phyloP scores from a whole-genome alignment of 2,888 invertebrate genomes.

The Eupithecia vulgata region DNA sequence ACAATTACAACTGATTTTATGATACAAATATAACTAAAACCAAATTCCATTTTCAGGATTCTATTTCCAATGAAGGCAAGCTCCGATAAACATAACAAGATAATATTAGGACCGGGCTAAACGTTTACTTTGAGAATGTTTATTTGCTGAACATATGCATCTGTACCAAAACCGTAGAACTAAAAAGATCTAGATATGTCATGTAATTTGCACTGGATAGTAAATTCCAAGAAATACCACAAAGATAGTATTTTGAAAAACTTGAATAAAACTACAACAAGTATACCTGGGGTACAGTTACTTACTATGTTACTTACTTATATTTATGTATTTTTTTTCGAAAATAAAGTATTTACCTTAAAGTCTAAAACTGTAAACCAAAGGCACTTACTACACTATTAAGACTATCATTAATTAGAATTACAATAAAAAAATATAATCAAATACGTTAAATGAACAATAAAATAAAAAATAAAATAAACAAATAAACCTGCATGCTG shows the following conservation, averaged over 20 bases:
- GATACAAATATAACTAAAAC: not conserved
- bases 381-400: too few relatives aligned
- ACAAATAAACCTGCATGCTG: too few relatives aligned
- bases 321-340: too few relatives aligned
- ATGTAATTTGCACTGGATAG: not conserved
- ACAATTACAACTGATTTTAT: not conserved
- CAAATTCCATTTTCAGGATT: not conserved
- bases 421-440: too few relatives aligned
- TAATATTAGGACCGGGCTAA: constrained; percentile 24
- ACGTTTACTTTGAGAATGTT: constrained; percentile 41
- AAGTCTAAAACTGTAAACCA: too few relatives aligned
- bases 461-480: too few relatives aligned
- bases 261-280: not conserved
- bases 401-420: too few relatives aligned
- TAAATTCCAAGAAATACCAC: not conserved
- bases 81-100: constrained; percentile 16
- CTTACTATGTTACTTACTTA: too few relatives aligned
- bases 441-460: too few relatives aligned
- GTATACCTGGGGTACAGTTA: too few relatives aligned
- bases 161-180: constrained; percentile 35
- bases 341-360: too few relatives aligned
- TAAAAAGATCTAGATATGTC: not conserved
- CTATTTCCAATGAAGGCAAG: constrained; percentile 10
- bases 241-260: not conserved
- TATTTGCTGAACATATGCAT: constrained; percentile 52